Conservation (phyloP, 2,888 invertebrate species). For the Agriopis leucophaearia region DNA sequence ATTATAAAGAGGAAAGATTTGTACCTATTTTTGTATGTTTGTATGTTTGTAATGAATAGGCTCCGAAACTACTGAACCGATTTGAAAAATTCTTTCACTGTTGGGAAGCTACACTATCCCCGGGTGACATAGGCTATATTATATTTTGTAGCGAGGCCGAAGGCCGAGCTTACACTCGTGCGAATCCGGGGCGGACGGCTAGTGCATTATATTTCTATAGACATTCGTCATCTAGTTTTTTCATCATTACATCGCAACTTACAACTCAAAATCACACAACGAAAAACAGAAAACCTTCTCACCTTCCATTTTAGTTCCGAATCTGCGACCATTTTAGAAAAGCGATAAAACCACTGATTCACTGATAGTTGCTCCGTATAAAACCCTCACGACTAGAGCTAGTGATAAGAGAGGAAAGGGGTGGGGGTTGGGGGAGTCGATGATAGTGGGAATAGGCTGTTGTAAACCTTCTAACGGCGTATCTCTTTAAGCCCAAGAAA, state of each 20-base stretch:
- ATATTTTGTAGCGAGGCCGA: too few species aligned
- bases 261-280: background rate
- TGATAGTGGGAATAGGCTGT: constrained; percentile 3
- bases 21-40: too few species aligned
- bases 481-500: background rate
- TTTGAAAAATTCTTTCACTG: too few species aligned
- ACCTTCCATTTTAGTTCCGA: background rate
- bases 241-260: background rate
- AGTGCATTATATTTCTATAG: too few species aligned
- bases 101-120: too few species aligned
- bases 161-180: too few species aligned
- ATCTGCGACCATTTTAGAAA: constrained; percentile 1
- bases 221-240: too few species aligned
- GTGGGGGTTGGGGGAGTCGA: background rate
- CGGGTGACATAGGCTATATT: too few species aligned
- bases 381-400: background rate
- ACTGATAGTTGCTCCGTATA: background rate
- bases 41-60: too few species aligned
- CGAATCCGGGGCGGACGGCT: too few species aligned
- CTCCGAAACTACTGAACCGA: too few species aligned
- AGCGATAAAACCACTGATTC: constrained; percentile 1
- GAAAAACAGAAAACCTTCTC: background rate
- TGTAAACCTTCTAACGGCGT: constrained; percentile 7
- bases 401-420: background rate
- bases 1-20: too few species aligned